A percentile compares a stretch with the other conserved stretches of the same genome.
Evolutionary conservation across 2,797 vertebrate species (phyloP).

Genomic region (Thripadectes ignobilis): DNA sequence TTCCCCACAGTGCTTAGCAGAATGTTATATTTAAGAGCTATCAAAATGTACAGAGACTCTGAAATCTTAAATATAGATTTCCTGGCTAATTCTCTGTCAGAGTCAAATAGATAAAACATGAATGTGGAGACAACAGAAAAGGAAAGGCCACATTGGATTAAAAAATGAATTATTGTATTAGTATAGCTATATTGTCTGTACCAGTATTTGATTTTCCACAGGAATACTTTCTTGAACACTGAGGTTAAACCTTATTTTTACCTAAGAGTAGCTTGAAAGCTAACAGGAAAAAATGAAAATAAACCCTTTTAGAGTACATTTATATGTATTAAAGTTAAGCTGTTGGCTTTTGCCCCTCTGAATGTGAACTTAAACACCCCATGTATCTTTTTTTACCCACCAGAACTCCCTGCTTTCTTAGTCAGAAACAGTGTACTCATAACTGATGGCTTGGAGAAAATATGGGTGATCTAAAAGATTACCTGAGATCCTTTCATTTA

Average conservation of each 20-base stretch:
- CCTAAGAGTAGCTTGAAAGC: not conserved
- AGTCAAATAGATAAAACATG: constrained; percentile 1
- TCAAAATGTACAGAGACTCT: constrained; percentile 35
- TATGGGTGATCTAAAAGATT: not conserved
- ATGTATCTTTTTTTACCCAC: not conserved
- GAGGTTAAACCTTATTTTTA: not conserved
- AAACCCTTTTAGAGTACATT: not conserved
- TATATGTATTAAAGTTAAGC: not conserved
- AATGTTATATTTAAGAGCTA: constrained; percentile 60
- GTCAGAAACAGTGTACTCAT: not conserved
- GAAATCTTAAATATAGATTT: constrained; percentile 47
- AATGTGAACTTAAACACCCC: not conserved
- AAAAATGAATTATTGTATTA: not conserved
- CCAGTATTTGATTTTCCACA: not conserved
- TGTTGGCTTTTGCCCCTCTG: not conserved
- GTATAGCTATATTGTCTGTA: not conserved
- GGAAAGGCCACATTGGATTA: not conserved
- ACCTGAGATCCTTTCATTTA: not conserved
- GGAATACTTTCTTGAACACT: not conserved
- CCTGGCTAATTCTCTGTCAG: constrained; percentile 30
- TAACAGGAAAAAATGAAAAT: not conserved
- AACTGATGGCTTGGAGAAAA: not conserved
- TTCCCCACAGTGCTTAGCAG: constrained; percentile 59
- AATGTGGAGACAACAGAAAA: not conserved
- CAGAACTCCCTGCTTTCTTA: not conserved